Evolutionary conservation across 2,888 invertebrate species (phyloP).

Genomic region (Osmoderma eremita): DNA sequence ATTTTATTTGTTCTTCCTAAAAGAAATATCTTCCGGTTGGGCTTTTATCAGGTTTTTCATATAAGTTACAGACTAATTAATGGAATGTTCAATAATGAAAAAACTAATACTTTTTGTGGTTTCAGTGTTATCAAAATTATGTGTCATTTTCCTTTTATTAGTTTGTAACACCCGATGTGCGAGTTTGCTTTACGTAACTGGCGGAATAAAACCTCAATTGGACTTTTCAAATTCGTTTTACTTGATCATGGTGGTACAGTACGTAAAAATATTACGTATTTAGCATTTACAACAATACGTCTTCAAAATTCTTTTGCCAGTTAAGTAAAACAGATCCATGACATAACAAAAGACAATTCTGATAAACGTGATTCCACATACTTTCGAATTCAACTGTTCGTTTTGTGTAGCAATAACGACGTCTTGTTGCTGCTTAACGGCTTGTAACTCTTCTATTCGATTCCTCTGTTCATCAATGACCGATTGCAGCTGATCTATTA

Average conservation of each 20-base stretch:
- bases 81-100: not conserved
- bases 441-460: slow-evolving; percentile 43
- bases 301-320: slow-evolving; percentile 9
- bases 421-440: slow-evolving; percentile 46
- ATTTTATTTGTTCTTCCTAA: slow-evolving; percentile 40
- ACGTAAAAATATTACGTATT: not conserved
- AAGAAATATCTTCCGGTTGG: not conserved
- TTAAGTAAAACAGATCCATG: slow-evolving; percentile 12
- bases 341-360: not conserved
- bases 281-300: not conserved
- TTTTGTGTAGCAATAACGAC: slow-evolving; percentile 44
- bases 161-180: not conserved
- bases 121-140: not conserved
- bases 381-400: slow-evolving; percentile 44
- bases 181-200: slow-evolving; percentile 23
- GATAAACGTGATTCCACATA: slow-evolving; percentile 21
- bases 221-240: not conserved
- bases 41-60: not conserved
- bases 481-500: slow-evolving; percentile 44
- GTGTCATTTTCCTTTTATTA: not conserved
- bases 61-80: too few species aligned
- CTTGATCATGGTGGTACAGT: not conserved
- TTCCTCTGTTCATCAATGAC: slow-evolving; percentile 44
- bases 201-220: slow-evolving; percentile 3
- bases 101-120: not conserved